Evolutionary conservation across 2,113 vertebrate species (phyloP), one percentile per base, ranked within the genome.

Genomic region (Atrichornis clamosus): DNA sequence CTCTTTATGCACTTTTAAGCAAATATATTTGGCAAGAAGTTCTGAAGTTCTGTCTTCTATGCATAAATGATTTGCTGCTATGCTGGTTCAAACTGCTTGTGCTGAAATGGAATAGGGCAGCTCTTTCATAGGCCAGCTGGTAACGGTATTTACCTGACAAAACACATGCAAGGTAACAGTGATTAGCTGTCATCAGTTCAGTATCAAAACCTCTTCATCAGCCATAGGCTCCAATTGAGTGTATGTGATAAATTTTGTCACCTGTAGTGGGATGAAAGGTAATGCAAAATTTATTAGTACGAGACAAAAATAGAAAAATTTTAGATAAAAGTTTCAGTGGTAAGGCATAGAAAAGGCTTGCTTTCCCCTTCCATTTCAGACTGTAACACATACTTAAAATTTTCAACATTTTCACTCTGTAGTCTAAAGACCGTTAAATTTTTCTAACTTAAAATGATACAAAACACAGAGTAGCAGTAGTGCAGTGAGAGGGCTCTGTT

Each of bases 241-340:
- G 16, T 5, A 7, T 2, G 41, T n/a, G 78, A 83, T 60, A 64
- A 78, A 79, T 87, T 74, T 20, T 83, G 69, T 44, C 70, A 92
- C 90, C 74, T 93, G 78, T 53, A 76, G 49, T 47, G 44, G 33
- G 49, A 82, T 76, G 67, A 91, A 85, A 85, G 32, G 37, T 14
- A 87, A 91, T 85, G 53, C 58, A 93, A 91, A 83, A 93, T 96
- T 79, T 79, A 85, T 85, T 83, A 87, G 56, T 28, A 41, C 30
- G 22, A 73, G 65, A 64, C 64, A 72, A 85, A 96, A 95, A 47
- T 9, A 94, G 65, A 11, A 14, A 75, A 85, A 14, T 63, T 91
- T 94, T 59, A 65, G 58, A 64, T 68, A 87, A 64, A 91, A 77
- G 60, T 63, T 89, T 35, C 65, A 65, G 46, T 1, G 3, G 9